Conservation (phyloP, 2,888 invertebrate species). For the Pterostichus niger region DNA sequence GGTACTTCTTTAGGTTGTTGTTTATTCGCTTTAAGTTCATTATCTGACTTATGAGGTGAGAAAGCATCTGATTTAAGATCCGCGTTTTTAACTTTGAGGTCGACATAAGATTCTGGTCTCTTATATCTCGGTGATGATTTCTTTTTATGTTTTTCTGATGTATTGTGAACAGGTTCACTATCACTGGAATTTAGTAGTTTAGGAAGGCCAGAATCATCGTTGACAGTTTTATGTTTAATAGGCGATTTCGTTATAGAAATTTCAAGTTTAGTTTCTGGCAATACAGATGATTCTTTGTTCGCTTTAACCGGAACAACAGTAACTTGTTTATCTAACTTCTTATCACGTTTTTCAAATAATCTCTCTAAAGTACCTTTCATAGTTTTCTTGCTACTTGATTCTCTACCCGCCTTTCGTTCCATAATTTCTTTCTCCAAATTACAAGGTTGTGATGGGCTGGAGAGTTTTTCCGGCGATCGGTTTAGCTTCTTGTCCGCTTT, state of each 20-base stretch:
- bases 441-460: constrained; percentile 68
- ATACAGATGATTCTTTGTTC: constrained; percentile 67
- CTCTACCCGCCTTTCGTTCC: constrained; percentile 74
- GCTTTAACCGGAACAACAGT: constrained; percentile 68
- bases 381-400: constrained; percentile 76
- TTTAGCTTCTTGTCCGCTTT: constrained; percentile 82
- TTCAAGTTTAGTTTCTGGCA: constrained; percentile 60
- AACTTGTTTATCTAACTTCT: constrained; percentile 55
- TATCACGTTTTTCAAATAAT: constrained; percentile 75
- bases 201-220: constrained; percentile 69
- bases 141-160: constrained; percentile 53
- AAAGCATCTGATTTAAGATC: constrained; percentile 18
- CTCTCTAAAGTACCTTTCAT: constrained; percentile 79
- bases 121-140: constrained; percentile 52
- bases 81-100: constrained; percentile 45
- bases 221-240: constrained; percentile 70
- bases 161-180: constrained; percentile 40
- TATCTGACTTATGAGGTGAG: constrained; percentile 67
- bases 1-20: constrained; percentile 70
- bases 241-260: constrained; percentile 67
- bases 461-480: constrained; percentile 68
- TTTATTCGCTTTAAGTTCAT: constrained; percentile 70
- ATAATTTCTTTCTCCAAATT: constrained; percentile 76
- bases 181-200: constrained; percentile 59
- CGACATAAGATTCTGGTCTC: constrained; percentile 61